Evolutionary conservation across 1,140 invertebrate genomes (phyloP).

Genomic region (Anastrepha ludens): DNA sequence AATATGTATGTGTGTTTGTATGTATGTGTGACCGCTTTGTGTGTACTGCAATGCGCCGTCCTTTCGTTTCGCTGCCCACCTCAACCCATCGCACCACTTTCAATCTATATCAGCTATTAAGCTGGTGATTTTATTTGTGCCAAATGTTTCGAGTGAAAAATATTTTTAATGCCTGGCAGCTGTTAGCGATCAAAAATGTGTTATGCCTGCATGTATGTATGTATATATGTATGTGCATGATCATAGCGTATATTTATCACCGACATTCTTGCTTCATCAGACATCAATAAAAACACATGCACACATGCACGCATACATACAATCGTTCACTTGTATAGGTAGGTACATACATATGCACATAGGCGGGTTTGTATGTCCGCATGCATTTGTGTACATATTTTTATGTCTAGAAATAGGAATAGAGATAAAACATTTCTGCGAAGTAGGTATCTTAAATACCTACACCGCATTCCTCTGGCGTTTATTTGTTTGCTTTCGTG

Average conservation of each 20-base stretch:
- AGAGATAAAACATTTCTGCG: slow-evolving; percentile 27
- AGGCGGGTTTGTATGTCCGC: not conserved
- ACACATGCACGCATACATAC: not conserved
- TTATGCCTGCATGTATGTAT: not conserved
- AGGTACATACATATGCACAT: not conserved
- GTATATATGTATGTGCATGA: not conserved
- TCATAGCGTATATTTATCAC: not conserved
- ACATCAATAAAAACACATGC: slow-evolving; percentile 34
- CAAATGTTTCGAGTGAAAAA: slow-evolving; percentile 14
- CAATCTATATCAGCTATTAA: not conserved
- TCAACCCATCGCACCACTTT: not conserved
- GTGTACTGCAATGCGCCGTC: not conserved
- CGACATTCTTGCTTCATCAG: slow-evolving; percentile 17
- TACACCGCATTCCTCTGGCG: not conserved
- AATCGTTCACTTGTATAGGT: too few species aligned
- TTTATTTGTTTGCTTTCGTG: not conserved
- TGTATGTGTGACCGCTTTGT: not conserved
- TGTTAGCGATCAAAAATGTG: not conserved
- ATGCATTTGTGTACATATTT: slow-evolving; percentile 15
- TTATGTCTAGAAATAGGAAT: slow-evolving; percentile 16
- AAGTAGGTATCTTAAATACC: not conserved
- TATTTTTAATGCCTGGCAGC: not conserved
- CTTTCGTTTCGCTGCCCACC: not conserved
- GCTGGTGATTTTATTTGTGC: not conserved
- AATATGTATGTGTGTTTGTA: not conserved